These are phyloP conservation scores for Teleiodes luculella DNA, from an alignment of 2,888 invertebrate species.

Conservation along the genomic window DNA sequence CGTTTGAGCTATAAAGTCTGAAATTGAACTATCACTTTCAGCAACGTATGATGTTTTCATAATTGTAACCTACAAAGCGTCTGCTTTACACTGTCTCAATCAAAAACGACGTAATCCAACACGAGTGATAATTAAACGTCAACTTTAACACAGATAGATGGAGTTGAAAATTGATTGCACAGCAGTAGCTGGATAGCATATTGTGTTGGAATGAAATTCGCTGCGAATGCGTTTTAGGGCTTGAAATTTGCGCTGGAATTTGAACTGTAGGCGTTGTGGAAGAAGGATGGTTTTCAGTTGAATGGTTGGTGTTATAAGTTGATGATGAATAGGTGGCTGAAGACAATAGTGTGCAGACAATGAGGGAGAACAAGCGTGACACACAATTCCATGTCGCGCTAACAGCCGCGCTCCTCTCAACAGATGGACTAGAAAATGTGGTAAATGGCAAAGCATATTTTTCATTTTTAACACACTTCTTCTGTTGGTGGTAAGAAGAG, in stretches of 20 bases:
- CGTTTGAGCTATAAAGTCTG: background rate
- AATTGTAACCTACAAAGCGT: background rate
- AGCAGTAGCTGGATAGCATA: conserved; percentile 34
- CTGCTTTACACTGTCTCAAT: conserved; percentile 2
- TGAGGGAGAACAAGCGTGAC: conserved; percentile 1
- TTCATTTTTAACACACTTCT: too few relatives aligned
- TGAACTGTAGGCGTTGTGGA: conserved; percentile 15
- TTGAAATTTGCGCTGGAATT: conserved; percentile 17
- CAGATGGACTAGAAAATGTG: conserved; percentile 6
- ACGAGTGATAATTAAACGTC: conserved; percentile 31
- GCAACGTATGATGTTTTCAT: background rate
- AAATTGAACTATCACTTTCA: background rate
- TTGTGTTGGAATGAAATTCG: conserved; percentile 36
- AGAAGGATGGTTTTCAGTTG: conserved; percentile 32
- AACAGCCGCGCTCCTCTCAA: background rate
- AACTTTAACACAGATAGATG: conserved; percentile 31
- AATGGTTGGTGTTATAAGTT: conserved; percentile 25
- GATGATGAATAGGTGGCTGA: conserved; percentile 30
- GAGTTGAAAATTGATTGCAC: conserved; percentile 38
- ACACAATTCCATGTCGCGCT: background rate
- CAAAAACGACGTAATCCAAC: conserved; percentile 25
- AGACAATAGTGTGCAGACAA: conserved; percentile 6
- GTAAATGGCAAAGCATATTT: background rate
- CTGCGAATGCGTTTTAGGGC: conserved; percentile 49
- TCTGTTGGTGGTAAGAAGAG: too few relatives aligned